phyloP scores from a whole-genome alignment of 2,888 invertebrate genomes.

The Heliconius cydno region DNA sequence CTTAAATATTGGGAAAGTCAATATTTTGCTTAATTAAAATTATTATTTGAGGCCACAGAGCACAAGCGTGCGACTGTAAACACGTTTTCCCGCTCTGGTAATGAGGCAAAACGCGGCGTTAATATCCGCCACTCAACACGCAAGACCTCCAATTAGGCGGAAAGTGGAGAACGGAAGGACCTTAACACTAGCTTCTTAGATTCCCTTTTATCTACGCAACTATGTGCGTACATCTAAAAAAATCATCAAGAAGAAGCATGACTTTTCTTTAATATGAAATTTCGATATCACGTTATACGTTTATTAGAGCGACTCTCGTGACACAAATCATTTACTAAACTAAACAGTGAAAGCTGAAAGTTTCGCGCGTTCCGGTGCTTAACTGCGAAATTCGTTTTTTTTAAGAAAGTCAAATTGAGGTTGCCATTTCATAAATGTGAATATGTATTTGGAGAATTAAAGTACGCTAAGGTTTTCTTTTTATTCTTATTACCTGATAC shows the following conservation, averaged over 20 bases:
- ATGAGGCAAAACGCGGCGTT: too few species aligned
- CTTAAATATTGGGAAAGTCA: not conserved
- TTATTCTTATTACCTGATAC: not conserved
- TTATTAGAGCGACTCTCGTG: constrained; percentile 49
- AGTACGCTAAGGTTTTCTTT: not conserved
- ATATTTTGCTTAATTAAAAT: not conserved
- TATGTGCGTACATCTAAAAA: too few species aligned
- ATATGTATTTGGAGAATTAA: not conserved
- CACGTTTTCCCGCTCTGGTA: too few species aligned
- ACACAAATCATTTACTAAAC: constrained; percentile 47
- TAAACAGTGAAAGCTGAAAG: constrained; percentile 64
- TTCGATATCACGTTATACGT: constrained; percentile 26
- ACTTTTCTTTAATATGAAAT: not conserved
- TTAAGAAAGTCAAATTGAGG: constrained; percentile 37
- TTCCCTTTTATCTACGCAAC: too few species aligned
- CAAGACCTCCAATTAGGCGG: too few species aligned
- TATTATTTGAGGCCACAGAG: not conserved
- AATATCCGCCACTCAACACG: too few species aligned
- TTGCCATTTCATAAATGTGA: constrained; percentile 8
- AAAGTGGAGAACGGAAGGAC: too few species aligned
- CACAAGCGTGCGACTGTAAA: too few species aligned
- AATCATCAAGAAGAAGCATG: not conserved
- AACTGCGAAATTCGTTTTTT: constrained; percentile 49
- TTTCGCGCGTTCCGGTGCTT: constrained; percentile 63
- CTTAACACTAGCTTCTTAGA: too few species aligned